Conservation (phyloP, 2,888 invertebrate genomes). For the Sarcophaga variegata region DNA sequence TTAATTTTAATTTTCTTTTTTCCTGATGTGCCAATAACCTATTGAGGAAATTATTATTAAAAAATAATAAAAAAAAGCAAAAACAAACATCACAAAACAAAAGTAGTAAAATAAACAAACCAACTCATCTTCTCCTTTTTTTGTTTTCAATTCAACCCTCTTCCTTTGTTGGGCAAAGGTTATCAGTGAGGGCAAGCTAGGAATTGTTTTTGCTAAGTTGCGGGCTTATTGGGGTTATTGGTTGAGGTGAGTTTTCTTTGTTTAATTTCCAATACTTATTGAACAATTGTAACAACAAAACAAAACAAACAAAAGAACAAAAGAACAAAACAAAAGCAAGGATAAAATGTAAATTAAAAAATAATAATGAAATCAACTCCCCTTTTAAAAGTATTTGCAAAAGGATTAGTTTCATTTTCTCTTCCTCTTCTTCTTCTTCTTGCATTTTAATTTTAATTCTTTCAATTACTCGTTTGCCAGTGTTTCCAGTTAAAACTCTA, state of each 20-base stretch:
- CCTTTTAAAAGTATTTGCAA: neutral
- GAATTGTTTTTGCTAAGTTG: no score
- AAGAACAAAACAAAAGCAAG: no score
- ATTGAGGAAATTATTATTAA: slow-evolving; percentile 60
- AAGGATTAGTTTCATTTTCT: no score
- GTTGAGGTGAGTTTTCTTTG: neutral
- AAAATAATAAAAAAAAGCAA: slow-evolving; percentile 38
- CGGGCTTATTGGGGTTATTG: no score
- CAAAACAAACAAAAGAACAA: no score
- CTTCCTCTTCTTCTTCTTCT: slow-evolving; percentile 3
- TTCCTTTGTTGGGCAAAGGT: no score
- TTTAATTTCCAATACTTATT: slow-evolving; percentile 55
- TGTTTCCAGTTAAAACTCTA: no score
- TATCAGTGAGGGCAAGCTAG: no score
- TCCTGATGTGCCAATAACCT: slow-evolving; percentile 60
- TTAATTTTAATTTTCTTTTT: neutral
- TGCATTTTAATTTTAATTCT: neutral
- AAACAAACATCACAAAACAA: slow-evolving; percentile 25
- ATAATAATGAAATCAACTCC: slow-evolving; percentile 53
- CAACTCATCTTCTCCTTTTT: no score
- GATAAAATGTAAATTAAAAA: slow-evolving; percentile 65
- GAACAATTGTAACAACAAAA: slow-evolving; percentile 20
- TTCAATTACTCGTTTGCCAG: no score
- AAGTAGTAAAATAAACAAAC: neutral
- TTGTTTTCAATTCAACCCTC: no score